Conservation (phyloP, 2,888 invertebrate species). For the Leptopilina myrica region DNA sequence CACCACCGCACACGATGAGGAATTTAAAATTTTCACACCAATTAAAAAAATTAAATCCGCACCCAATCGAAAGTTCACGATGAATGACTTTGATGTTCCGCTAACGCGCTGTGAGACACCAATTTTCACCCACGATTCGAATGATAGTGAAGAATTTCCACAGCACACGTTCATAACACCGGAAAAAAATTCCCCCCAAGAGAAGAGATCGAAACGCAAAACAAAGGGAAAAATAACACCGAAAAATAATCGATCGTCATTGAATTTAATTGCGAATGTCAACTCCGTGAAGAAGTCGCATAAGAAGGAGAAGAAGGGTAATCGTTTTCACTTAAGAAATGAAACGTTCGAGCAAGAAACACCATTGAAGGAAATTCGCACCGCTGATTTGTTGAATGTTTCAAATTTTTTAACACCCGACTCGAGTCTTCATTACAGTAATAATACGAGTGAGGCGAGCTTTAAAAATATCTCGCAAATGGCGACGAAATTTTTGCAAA, state of each 20-base stretch:
- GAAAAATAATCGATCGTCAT: constrained; percentile 57
- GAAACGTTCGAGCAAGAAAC: not conserved
- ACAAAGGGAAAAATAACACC: not conserved
- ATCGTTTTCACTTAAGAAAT: not conserved
- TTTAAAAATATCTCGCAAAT: constrained; percentile 45
- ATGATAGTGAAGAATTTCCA: too few relatives aligned
- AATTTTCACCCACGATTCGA: not conserved
- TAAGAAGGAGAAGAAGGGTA: constrained; percentile 68
- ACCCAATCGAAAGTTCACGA: constrained; percentile 22
- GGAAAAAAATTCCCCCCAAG: constrained; percentile 32
- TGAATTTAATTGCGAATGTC: constrained; percentile 61
- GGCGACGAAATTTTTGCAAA: constrained; percentile 28
- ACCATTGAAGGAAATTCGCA: not conserved
- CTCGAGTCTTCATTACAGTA: not conserved
- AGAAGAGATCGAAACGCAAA: not conserved
- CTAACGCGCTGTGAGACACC: constrained; percentile 19
- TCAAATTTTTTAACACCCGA: constrained; percentile 11
- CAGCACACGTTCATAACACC: constrained; percentile 3
- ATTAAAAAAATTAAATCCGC: constrained; percentile 64
- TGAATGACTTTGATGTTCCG: not conserved
- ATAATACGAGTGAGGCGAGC: constrained; percentile 38
- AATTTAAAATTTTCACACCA: constrained; percentile 70
- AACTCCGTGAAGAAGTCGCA: constrained; percentile 71
- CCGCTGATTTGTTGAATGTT: not conserved
- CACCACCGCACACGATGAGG: constrained; percentile 57